Evolutionary conservation across 2,888 invertebrate species (phyloP).

Genomic region (Cephus pygmeus): DNA sequence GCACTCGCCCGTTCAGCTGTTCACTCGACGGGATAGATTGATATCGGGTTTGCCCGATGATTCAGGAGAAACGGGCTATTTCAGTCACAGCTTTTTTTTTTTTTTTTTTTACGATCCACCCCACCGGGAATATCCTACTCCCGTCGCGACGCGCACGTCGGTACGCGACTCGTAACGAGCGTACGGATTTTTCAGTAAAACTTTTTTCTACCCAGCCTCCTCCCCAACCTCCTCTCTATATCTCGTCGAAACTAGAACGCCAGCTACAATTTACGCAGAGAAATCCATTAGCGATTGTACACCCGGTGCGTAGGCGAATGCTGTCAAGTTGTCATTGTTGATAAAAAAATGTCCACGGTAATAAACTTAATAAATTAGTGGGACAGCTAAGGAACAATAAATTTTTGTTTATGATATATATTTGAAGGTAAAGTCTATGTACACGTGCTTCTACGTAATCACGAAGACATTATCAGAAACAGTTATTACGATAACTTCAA

Average conservation of each 20-base stretch:
- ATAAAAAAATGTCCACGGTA: not conserved
- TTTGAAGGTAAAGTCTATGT: no score
- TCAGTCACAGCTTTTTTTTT: conserved; percentile 3
- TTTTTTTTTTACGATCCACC: conserved; percentile 1
- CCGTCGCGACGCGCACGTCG: conserved; percentile 2
- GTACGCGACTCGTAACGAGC: not conserved
- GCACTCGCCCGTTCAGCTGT: not conserved
- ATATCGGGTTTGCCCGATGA: not conserved
- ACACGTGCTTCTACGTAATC: not conserved
- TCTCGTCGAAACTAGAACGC: not conserved
- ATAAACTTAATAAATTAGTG: not conserved
- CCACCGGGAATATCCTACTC: not conserved
- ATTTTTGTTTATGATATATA: no score
- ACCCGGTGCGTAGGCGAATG: not conserved
- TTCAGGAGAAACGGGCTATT: not conserved
- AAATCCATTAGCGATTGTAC: not conserved
- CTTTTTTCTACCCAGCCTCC: conserved; percentile 5
- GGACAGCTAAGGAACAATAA: not conserved
- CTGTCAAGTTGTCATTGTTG: not conserved
- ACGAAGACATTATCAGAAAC: conserved; percentile 22
- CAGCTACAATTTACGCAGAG: not conserved
- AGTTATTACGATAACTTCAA: conserved; percentile 17
- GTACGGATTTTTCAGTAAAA: not conserved
- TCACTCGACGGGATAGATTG: not conserved
- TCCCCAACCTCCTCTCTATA: not conserved